Conservation (phyloP, 2,797 vertebrate genomes). For the Spinus olivaceus region DNA sequence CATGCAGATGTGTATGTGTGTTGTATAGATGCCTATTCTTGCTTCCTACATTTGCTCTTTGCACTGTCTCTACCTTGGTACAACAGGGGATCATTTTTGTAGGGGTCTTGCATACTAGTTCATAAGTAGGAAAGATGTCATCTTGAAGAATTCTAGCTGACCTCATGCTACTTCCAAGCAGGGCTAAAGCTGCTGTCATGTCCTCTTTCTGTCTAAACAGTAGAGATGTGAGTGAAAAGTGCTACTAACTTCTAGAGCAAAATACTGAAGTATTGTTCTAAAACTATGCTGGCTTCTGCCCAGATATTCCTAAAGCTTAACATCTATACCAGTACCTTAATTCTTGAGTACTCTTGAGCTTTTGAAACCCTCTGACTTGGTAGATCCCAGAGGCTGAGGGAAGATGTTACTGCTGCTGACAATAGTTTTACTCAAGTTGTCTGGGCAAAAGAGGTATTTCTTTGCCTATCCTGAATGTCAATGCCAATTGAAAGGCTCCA, state of each 20-base stretch:
- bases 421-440: neutral
- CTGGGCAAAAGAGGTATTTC: neutral
- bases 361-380: neutral
- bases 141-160: neutral
- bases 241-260: neutral
- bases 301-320: neutral
- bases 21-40: neutral
- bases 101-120: neutral
- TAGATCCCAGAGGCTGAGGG: neutral
- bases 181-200: neutral
- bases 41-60: neutral
- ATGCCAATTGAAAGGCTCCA: fast-evolving
- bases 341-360: neutral
- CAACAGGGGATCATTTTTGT: neutral
- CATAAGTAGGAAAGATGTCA: neutral
- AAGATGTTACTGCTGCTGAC: neutral
- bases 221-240: neutral
- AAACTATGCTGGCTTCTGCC: neutral
- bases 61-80: neutral
- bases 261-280: neutral
- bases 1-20: fast-evolving
- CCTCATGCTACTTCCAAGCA: neutral
- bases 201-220: neutral
- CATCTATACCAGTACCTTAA: neutral
- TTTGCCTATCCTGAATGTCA: neutral